Conservation (phyloP, 2,888 invertebrate species). For the Coelinius sp. region DNA sequence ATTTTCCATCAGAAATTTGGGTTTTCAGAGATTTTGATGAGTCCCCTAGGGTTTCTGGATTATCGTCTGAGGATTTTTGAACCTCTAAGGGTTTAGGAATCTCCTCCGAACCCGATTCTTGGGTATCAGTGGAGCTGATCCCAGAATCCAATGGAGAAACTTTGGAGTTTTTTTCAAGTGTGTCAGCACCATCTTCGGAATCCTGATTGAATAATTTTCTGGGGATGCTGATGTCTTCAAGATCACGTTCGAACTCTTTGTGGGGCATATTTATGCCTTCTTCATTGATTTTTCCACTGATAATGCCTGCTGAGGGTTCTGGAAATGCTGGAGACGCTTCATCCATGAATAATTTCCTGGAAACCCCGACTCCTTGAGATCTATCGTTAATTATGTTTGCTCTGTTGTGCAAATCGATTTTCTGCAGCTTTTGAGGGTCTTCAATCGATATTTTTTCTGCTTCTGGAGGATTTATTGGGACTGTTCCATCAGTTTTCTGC, state of each 20-base stretch:
- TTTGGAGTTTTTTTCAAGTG: constrained; percentile 33
- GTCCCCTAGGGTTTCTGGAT: not conserved
- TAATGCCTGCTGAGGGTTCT: not conserved
- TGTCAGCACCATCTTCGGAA: constrained; percentile 38
- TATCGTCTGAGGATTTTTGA: no score
- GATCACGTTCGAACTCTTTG: constrained; percentile 43
- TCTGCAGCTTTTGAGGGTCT: constrained; percentile 42
- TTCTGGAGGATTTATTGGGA: not conserved
- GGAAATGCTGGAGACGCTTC: constrained; percentile 26
- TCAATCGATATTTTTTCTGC: constrained; percentile 27
- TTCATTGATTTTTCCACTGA: not conserved
- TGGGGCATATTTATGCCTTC: constrained; percentile 4
- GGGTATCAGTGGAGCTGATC: not conserved
- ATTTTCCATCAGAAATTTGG: not conserved
- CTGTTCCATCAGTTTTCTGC: not conserved
- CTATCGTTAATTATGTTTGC: constrained; percentile 50
- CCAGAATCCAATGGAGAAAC: not conserved
- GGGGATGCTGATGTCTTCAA: constrained; percentile 39
- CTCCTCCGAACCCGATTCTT: not conserved
- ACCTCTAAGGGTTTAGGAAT: not conserved
- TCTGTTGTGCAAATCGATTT: constrained; percentile 44
- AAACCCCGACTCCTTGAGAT: constrained; percentile 46
- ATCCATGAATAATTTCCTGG: constrained; percentile 51
- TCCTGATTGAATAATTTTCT: constrained; percentile 48
- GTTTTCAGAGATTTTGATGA: not conserved